Evolutionary conservation across 2,113 vertebrate genomes (phyloP).

Genomic region (Artemisiospiza belli): DNA sequence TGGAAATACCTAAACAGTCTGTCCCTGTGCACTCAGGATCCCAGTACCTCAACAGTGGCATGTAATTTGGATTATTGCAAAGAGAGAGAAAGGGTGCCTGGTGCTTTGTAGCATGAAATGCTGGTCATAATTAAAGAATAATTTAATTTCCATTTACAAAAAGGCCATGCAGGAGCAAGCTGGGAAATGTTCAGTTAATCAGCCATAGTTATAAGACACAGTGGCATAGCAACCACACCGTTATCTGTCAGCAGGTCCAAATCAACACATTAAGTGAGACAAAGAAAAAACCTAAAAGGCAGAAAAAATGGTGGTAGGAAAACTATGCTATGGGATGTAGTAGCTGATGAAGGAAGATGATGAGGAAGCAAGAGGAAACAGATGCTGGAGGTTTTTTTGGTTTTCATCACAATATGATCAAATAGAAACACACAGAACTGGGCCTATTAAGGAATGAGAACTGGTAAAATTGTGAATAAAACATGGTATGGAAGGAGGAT

Average conservation of each 20-base stretch:
- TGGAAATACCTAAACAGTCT: background rate
- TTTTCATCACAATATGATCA: background rate
- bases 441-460: background rate
- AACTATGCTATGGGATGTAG: background rate
- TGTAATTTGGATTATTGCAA: background rate
- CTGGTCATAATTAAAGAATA: background rate
- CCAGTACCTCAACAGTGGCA: background rate
- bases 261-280: background rate
- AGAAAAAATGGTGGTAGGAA: background rate
- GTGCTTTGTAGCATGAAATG: background rate
- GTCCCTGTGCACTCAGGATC: rapidly evolving
- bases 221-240: background rate
- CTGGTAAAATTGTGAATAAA: conserved; percentile 20
- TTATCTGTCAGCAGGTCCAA: background rate
- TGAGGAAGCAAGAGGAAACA: background rate
- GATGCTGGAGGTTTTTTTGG: background rate
- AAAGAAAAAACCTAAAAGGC: background rate
- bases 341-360: background rate
- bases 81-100: background rate
- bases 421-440: background rate
- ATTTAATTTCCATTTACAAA: conserved; percentile 9
- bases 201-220: background rate
- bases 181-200: background rate
- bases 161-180: background rate
- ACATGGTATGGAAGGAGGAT: background rate